A percentile compares a stretch with the other conserved stretches of the same genome.
Conservation (phyloP, 2,113 vertebrate genomes). For the Danio rerio region GRCz12tu NC_133191.1:36402501-36403000, state of each 20-base stretch:
- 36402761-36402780: neutral
- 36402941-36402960: too few species aligned
- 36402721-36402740: neutral
- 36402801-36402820: too few species aligned
- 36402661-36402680: constrained; percentile 56
- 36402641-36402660: constrained; percentile 44
- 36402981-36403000: too few species aligned
- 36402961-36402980: too few species aligned
- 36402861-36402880: too few species aligned
- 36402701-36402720: constrained; percentile 11
- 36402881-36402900: too few species aligned
- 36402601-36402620: constrained; percentile 50
- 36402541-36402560: constrained; percentile 37
- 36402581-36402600: constrained; percentile 23
- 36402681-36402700: constrained; percentile 61
- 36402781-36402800: too few species aligned
- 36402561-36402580: constrained; percentile 47
- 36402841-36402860: too few species aligned
- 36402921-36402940: too few species aligned
- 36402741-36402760: neutral
- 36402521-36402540: constrained; percentile 51
- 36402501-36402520: constrained; percentile 51
- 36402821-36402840: too few species aligned
- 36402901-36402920: too few species aligned
- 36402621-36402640: neutral